Evolutionary conservation across 2,888 invertebrate genomes (phyloP).

Genomic region (Alloscopus bannaensis): DNA sequence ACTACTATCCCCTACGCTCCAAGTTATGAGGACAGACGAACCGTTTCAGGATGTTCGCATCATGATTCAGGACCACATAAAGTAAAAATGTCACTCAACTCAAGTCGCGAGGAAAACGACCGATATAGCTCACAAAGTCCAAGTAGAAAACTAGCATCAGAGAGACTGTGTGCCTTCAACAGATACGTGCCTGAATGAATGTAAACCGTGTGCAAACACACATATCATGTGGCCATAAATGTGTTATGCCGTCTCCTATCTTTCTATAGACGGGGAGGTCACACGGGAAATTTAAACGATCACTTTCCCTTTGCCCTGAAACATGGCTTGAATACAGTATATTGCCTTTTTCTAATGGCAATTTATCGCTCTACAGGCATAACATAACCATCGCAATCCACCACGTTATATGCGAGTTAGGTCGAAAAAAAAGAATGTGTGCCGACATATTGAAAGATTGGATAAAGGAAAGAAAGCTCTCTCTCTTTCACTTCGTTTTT

Average conservation of each 20-base stretch:
- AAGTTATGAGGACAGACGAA: conserved; percentile 9
- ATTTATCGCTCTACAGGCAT: conserved; percentile 18
- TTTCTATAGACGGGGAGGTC: too few species aligned
- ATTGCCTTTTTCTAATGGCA: conserved; percentile 31
- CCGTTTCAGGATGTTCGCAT: conserved; percentile 22
- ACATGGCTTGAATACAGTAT: conserved; percentile 24
- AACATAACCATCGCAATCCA: not conserved
- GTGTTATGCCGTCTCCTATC: too few species aligned
- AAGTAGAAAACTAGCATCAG: conserved; percentile 25
- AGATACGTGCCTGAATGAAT: too few species aligned
- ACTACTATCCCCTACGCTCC: too few species aligned
- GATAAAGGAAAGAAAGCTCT: conserved; percentile 31
- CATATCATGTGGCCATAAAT: too few species aligned
- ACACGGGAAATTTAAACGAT: conserved; percentile 66
- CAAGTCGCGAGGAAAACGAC: conserved; percentile 19
- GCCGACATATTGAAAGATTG: conserved; percentile 62
- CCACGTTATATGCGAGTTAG: conserved; percentile 1
- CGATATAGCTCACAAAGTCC: too few species aligned
- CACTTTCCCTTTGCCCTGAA: conserved; percentile 40
- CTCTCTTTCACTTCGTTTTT: conserved; percentile 40
- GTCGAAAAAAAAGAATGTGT: conserved; percentile 25
- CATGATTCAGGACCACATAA: conserved; percentile 58
- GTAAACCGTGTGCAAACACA: too few species aligned
- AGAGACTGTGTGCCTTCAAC: too few species aligned
- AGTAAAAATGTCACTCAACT: conserved; percentile 55